Base-by-base conservation (phyloP, 2,888 invertebrate genomes). In the Smittia sp. region DNA sequence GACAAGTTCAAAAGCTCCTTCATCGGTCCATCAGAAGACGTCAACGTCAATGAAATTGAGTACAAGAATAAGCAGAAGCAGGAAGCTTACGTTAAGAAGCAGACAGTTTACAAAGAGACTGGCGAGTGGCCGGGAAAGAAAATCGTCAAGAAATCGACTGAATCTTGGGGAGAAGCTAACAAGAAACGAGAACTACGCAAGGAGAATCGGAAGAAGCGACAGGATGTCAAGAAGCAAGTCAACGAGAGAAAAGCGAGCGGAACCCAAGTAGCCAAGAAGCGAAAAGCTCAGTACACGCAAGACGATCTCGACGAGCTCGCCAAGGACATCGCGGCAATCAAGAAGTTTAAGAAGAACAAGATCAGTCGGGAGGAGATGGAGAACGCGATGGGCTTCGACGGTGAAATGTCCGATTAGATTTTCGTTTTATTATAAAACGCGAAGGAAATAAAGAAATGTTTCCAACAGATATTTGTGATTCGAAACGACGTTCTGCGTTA, bases 301-400 rank as follows among this genome's bases (percentile, higher is more conserved):
- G 90, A 91, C 76, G 93, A 94, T 78, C 79, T 93, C 25, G 87
- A 87, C 32, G 93, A 94, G 78, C 78, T 94, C 66, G 90, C 90
- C 6, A 89, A 87, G 73, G 96, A 97, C 79, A 88, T 93, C 67
- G 87, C 91, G 4, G 83, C 96, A 24, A 87, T 95, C 75, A 96
- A 95, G 80, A 94, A 92, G 78, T 83, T 94, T 0, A 96, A 94
- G 80, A 92, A 89, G 78, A 89, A 92, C 77, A 95, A 95, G 80
- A 89, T 90, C 27, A 85, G 85, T 0, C 84, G 88, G 72, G 88
- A 88, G 76, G 87, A 90, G 77, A 90, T 86, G 77, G 86, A 90
- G 76, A 83, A 86, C 76, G 84, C 86, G 76, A 88, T 90, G 79
- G 87, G 87, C 9, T 78, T 82, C 20, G 78, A 79, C 22, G 76